Evolutionary conservation across 1,140 invertebrate genomes (phyloP).

Genomic region (Acyrthosiphon pisum): DNA sequence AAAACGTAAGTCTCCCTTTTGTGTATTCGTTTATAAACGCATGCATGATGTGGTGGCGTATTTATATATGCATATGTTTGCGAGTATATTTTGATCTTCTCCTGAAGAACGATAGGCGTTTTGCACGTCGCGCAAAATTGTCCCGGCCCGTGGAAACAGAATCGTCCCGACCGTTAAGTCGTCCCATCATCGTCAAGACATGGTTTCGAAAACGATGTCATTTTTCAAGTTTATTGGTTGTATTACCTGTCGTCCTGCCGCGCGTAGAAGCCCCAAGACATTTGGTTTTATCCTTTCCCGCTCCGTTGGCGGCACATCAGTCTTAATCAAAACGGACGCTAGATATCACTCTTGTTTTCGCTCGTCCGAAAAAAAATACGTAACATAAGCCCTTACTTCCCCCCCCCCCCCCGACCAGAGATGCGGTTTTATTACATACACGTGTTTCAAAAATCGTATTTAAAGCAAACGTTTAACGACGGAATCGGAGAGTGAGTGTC

Average conservation of each 20-base stretch:
- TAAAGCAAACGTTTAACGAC: background rate
- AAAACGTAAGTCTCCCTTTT: background rate
- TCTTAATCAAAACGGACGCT: conserved; percentile 46
- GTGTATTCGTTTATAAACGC: background rate
- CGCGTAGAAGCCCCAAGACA: background rate
- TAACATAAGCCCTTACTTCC: background rate
- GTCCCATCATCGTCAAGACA: conserved; percentile 10
- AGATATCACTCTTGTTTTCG: background rate
- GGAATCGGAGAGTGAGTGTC: background rate
- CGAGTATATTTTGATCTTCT: background rate
- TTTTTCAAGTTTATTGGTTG: conserved; percentile 50
- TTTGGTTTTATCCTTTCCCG: conserved; percentile 31
- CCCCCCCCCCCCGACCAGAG: background rate
- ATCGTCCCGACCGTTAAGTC: background rate
- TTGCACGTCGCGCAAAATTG: background rate
- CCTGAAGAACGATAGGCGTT: background rate
- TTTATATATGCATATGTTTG: background rate
- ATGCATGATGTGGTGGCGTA: background rate
- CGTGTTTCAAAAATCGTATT: background rate
- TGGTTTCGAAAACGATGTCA: conserved; percentile 39
- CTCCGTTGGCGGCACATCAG: background rate
- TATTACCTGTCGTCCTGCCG: conserved; percentile 12
- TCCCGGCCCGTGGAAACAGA: background rate
- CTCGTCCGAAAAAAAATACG: background rate
- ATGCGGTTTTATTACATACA: background rate